Evolutionary conservation across 2,888 invertebrate species (phyloP).

Genomic region (Arge pagana): DNA sequence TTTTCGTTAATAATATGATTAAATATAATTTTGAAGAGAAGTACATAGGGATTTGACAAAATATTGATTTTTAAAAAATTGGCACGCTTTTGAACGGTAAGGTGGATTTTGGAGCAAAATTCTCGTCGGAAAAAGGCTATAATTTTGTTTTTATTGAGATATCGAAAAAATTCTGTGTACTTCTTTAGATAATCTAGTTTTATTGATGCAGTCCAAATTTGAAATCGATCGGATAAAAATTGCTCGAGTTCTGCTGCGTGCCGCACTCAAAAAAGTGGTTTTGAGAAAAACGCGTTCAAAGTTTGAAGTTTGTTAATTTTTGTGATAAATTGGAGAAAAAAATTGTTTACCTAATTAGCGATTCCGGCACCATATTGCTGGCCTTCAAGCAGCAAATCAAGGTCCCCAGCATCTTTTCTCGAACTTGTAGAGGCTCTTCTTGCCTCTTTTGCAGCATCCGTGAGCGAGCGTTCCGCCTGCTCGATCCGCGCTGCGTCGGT

Average conservation of each 20-base stretch:
- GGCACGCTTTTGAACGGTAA: too few species aligned
- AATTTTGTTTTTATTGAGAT: slow-evolving; percentile 9
- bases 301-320: not conserved
- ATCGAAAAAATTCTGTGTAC: slow-evolving; percentile 10
- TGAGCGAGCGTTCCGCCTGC: slow-evolving; percentile 20
- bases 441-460: slow-evolving; percentile 21
- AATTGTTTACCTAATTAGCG: slow-evolving; percentile 7
- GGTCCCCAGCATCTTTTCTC: slow-evolving; percentile 15
- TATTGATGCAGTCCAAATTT: too few species aligned
- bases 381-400: slow-evolving; percentile 18
- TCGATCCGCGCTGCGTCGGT: slow-evolving; percentile 22
- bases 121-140: too few species aligned
- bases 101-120: too few species aligned
- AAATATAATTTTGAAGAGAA: too few species aligned
- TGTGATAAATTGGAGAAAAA: slow-evolving; percentile 20
- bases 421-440: slow-evolving; percentile 10
- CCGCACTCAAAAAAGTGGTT: slow-evolving; percentile 11
- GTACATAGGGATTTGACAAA: too few species aligned
- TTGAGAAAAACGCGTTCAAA: slow-evolving; percentile 14
- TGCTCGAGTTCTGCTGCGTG: slow-evolving; percentile 1
- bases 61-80: too few species aligned
- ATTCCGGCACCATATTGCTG: slow-evolving; percentile 7
- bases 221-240: slow-evolving; percentile 9
- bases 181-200: too few species aligned
- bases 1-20: too few species aligned